Base-by-base conservation (phyloP, 2,113 vertebrate genomes). In the Salvator merianae region DNA sequence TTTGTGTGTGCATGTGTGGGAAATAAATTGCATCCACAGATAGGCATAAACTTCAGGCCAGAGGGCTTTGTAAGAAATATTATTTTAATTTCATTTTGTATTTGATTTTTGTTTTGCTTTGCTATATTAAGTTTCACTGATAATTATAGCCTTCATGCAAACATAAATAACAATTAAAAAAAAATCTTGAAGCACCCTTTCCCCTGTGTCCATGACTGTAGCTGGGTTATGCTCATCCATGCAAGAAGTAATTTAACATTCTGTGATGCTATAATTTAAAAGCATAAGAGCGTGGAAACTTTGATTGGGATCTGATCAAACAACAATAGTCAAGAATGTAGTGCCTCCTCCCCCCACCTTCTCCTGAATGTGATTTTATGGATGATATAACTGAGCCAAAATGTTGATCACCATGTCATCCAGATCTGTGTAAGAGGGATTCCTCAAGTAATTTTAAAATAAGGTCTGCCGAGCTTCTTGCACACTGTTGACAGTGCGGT, bases 121-220 rank as follows among this genome's bases (percentile, higher is more conserved):
- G 81, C 55, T 28, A 90, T 87, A 86, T 81, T 62, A 77, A 92
- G 83, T 90, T 90, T 90, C 93, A 89, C 93, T 94, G 91, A 91
- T 91, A 93, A 93, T 94, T 91, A 88, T 47, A 91, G 89, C 88
- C 91, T 87, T 84, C 81, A 62, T 66, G 55, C 92, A 86, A 93
- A 77, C 85, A 94, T 91, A 94, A 95, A 95, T 93, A 93, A 92
- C 85, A 84, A 85, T 50, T 73, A n/a, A 91, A 92, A 18, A 6
- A 0, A 3, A 66, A n/a, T 0, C 1, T 50, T 12, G 24, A 85
- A 90, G 85, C 55, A 28, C 43, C 81, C 68, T 75, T 87, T 68
- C 79, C 82, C 86, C 71, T 62, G 80, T 88, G 83, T 81, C 89
- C 77, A 62, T 87, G 77, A 82, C 84, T 66, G 84, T 90, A 89